A percentile compares a stretch with the other conserved stretches of the same genome.
Evolutionary conservation across 2,113 vertebrate genomes (phyloP).

Genomic region (Leptodactylus fuscus): DNA sequence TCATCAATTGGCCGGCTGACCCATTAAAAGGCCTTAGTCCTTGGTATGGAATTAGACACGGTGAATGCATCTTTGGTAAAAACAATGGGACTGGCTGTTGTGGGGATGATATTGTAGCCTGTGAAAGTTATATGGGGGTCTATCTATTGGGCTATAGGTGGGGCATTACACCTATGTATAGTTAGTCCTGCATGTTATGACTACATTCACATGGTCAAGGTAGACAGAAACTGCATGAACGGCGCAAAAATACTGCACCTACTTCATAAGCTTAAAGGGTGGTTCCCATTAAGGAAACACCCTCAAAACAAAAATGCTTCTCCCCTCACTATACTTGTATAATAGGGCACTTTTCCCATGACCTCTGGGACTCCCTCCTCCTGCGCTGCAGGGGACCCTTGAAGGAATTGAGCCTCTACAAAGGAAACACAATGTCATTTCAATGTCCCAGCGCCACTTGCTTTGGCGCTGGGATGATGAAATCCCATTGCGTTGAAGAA

Average conservation of each 20-base stretch:
- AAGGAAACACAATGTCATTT: constrained; percentile 20
- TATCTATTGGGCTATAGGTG: neutral
- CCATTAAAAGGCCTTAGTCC: constrained; percentile 29
- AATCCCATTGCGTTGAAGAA: constrained; percentile 2
- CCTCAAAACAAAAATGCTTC: constrained; percentile 5
- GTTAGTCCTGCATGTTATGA: neutral
- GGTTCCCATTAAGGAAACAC: constrained; percentile 1
- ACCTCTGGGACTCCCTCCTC: neutral
- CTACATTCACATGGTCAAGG: neutral
- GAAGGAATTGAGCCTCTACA: constrained; percentile 21
- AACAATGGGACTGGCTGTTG: neutral
- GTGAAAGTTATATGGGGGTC: neutral
- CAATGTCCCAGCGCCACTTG: constrained; percentile 1
- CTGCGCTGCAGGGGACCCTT: neutral
- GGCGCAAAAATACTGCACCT: neutral
- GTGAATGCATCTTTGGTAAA: neutral
- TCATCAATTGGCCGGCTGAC: neutral
- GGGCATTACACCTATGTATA: neutral
- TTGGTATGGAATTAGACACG: constrained; percentile 33
- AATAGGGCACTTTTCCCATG: neutral
- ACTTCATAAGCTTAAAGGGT: neutral
- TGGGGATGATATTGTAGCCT: neutral
- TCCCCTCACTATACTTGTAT: constrained; percentile 5
- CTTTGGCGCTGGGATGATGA: neutral
- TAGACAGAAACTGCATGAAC: constrained; percentile 25